phyloP scores from a whole-genome alignment of 1,140 invertebrate genomes.

The Drosophila chauvacae region DNA sequence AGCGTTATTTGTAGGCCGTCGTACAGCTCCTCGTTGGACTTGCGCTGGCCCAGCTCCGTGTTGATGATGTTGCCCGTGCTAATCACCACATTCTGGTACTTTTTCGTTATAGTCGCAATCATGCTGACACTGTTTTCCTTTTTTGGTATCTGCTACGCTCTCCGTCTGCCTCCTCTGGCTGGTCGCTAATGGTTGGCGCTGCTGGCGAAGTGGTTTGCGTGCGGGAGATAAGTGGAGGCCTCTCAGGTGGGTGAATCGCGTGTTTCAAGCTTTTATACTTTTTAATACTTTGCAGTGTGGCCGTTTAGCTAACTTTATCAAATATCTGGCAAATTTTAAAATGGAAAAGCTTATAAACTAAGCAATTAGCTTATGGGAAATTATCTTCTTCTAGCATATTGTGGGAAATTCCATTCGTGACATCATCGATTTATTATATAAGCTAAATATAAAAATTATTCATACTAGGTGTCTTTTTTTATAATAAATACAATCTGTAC shows the following conservation, averaged over 20 bases:
- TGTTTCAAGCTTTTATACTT: slow-evolving; percentile 12
- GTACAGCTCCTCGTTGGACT: slow-evolving; percentile 90
- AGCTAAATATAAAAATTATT: no score
- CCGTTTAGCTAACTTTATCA: no score
- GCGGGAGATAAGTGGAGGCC: slow-evolving; percentile 16
- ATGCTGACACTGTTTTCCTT: slow-evolving; percentile 48
- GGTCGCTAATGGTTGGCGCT: slow-evolving; percentile 8
- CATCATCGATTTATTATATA: no score
- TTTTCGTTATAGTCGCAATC: slow-evolving; percentile 76
- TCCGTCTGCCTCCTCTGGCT: slow-evolving; percentile 17
- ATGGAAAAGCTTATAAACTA: no score
- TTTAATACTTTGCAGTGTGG: no score
- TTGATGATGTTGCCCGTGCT: slow-evolving; percentile 95
- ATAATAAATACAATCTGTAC: no score
- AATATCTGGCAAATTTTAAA: no score
- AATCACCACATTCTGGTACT: slow-evolving; percentile 86
- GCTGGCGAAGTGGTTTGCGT: slow-evolving; percentile 6
- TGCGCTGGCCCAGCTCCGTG: slow-evolving; percentile 89
- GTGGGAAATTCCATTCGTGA: no score
- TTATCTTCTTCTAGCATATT: no score
- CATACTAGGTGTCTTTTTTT: no score
- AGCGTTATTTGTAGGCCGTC: slow-evolving; percentile 75
- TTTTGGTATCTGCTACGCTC: slow-evolving; percentile 24
- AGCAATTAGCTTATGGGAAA: no score
- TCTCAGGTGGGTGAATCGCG: slow-evolving; percentile 42